Evolutionary conservation across 2,797 vertebrate genomes (phyloP), one percentile per base, ranked within the genome.

Genomic region (Myotis vivesi): DNA sequence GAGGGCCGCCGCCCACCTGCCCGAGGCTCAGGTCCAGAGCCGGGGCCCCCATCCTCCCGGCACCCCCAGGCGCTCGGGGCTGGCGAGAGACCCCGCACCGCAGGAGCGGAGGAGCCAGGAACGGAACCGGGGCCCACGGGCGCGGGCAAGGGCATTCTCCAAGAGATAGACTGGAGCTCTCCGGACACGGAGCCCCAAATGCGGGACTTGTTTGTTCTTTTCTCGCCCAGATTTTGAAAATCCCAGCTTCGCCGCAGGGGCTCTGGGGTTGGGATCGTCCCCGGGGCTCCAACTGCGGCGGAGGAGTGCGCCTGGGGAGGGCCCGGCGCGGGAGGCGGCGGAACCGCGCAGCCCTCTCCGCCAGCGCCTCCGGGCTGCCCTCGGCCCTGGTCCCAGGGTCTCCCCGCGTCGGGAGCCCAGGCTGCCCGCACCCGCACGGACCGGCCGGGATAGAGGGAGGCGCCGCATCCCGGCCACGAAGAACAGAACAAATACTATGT

Each of bases 191-290:
- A 0, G 87, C 91, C 46, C 91, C 92, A 12, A 20, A 3, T 4
- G 33, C 19, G 16, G n/a, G 36, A 1, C n/a, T 15, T 3, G 23
- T 19, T 71, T 71, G 55, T 44, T 79, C 62, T 95, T 87, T 94
- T 49, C 68, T 87, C 15, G 68, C 44, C 71, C 84, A 46, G 53
- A 64, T 91, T 72, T 57, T 83, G 20, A 79, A 91, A 92, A 92
- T 28, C 55, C 41, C 44, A 16, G 19, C n/a, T 12, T 59, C 69
- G 77, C 71, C 51, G 12, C 92, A 28, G 33, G 30, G 28, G 66
- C 57, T 36, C 7, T 6, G 30, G 33, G 6, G 20, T 3, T 16
- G 53, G n/a, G 46, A 33, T 44, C 19, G 36, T n/a, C 73, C n/a
- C 64, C 2, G 30, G 66, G 80, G 38, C 75, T 88, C 38, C 2